A percentile compares a stretch with the other conserved stretches of the same genome.
phyloP scores from a whole-genome alignment of 2,797 vertebrate genomes.

The Channa striata region DNA sequence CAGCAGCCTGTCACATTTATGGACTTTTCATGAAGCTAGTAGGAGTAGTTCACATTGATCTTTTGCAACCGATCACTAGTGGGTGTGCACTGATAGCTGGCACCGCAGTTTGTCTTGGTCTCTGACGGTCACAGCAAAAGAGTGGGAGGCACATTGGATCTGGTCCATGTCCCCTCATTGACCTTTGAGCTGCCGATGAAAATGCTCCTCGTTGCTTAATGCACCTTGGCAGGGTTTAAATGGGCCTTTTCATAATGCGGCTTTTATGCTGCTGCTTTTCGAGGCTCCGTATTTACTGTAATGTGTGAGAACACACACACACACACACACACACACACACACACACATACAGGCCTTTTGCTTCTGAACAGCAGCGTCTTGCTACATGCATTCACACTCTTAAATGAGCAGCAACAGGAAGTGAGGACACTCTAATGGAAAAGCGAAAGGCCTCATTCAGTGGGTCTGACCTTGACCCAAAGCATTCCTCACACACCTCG shows the following conservation, averaged over 20 bases:
- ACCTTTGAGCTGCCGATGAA: constrained; percentile 75
- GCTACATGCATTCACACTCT: neutral
- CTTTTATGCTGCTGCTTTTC: constrained; percentile 28
- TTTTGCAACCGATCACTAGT: constrained; percentile 69
- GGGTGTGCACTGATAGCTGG: constrained; percentile 77
- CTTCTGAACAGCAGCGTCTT: neutral
- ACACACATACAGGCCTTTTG: constrained; percentile 19
- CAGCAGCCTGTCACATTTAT: constrained; percentile 72
- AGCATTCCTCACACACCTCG: neutral
- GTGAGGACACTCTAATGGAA: neutral
- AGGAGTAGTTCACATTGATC: constrained; percentile 80
- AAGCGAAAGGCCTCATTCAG: constrained; percentile 4
- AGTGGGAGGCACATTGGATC: constrained; percentile 74
- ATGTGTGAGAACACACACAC: constrained; percentile 15
- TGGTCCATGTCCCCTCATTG: constrained; percentile 72
- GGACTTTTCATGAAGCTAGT: constrained; percentile 74
- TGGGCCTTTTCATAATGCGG: constrained; percentile 61
- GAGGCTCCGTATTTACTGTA: constrained; percentile 17
- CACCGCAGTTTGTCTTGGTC: constrained; percentile 75
- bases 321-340: constrained; percentile 31
- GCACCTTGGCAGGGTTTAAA: constrained; percentile 62
- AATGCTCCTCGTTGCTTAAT: constrained; percentile 67
- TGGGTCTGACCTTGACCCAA: neutral
- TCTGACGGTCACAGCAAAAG: constrained; percentile 63
- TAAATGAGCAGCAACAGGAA: constrained; percentile 1